Base-by-base conservation (phyloP, 2,113 vertebrate genomes). In the Eurystomus gularis region DNA sequence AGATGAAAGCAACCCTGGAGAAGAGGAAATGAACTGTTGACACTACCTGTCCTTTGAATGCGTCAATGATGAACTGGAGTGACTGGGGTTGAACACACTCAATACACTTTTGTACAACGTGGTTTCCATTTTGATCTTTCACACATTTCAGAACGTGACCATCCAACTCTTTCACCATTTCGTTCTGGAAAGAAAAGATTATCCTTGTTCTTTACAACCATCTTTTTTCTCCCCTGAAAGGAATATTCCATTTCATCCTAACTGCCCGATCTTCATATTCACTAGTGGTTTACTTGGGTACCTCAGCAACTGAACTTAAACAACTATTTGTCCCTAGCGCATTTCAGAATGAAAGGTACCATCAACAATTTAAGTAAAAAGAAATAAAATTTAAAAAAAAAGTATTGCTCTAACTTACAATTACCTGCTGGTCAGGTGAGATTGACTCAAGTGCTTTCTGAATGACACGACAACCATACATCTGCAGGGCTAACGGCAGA, bases 361-460 rank as follows among this genome's bases (percentile, higher is more conserved):
- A 82, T 60, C 33, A 72, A 57, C 2, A 31, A 44, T 48, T 95
- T 60, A 68, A 52, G 44, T 23, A 78, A 73, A 69, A 75, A 91
- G 81, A 94, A 94, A 80, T 70, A 55, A 54, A 51, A 52, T 42
- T 48, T 48, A 14, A 20, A 1, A 3, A 93, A 71, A 95, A 97
- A 95, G 90, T 82, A 75, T 88, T 96, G 97, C 90, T 98, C 97
- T 98, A 98, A 99, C 99, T 99, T 99, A 99, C 99, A 99, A 99
- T 99, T 99, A 99, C 99, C 99, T 99, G 99, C 98, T 99, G 99
- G 98, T 99, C 99, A 97, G 99, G 99, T 93, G 99, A 99, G 95
- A 99, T 99, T 62, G 99, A 99, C 96, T 99, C 99, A n/a, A 99
- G 97, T 12, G 99, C 99, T 96, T 99, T 99, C 97, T 99, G 99